Base-by-base conservation (phyloP, 2,797 vertebrate species). In the Chaenodraco wilsoni region DNA sequence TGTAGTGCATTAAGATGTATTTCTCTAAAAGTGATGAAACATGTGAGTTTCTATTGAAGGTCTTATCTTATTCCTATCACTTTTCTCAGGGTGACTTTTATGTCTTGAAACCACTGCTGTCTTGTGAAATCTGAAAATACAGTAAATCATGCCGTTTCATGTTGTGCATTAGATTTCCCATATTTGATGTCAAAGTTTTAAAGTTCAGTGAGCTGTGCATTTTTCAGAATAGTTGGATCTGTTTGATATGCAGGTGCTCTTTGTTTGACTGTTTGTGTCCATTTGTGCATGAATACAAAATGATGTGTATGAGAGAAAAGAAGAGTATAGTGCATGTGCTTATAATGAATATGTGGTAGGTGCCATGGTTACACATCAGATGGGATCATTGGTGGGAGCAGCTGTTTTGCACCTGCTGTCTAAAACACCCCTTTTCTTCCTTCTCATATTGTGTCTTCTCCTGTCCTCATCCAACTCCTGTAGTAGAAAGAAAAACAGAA, bases 281-380 rank as follows among this genome's bases (percentile, higher is more conserved):
- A 10, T 76, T 21, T 62, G 27, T 17, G 3, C 43, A 13, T 67
- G 44, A 46, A 45, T 60, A 19, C 73, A 14, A 72, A 33, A 27
- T n/a, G 5, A 17, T 1, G 21, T 52, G 15, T 44, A 1, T 41
- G 55, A 55, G 15, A 48, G 33, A 48, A 16, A 46, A 40, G n/a
- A 46, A 11, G 21, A 17, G 19, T 19, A 33, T 40, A 44, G 41
- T 82, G n/a, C 49, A 48, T 52, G 54, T 50, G 51, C 33, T 67
- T 64, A 41, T 76, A 55, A 74, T 50, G 78, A 65, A 16, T 50
- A 3, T 69, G 70, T 45, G 43, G 54, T 16, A 9, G 88, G 73
- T 84, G 76, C 76, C 88, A 85, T 92, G 88, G 90, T 89, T 79
- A 92, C 90, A 2, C 65, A 80, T 87, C 84, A 83, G 84, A 66